These are phyloP conservation scores for Archocentrus centrarchus DNA, from an alignment of 2,113 vertebrate genomes.

Conservation along the genomic window DNA sequence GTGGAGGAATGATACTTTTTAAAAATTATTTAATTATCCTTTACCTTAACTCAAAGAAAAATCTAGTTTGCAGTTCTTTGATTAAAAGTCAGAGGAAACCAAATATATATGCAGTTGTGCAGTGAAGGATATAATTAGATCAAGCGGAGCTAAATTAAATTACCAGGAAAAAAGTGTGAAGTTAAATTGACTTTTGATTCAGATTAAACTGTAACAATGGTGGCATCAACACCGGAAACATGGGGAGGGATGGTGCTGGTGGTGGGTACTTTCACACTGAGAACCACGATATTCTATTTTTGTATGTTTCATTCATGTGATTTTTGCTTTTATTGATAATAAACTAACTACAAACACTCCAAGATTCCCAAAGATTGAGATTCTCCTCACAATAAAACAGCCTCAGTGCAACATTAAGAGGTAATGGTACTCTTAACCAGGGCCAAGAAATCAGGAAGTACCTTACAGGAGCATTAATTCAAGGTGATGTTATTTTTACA, in stretches of 20 bases:
- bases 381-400: not conserved
- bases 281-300: too few species aligned
- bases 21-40: not conserved
- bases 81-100: conserved; percentile 29
- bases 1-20: conserved; percentile 4
- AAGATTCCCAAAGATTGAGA: not conserved
- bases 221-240: not conserved
- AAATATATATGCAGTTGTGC: conserved; percentile 4
- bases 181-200: conserved; percentile 7
- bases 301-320: not conserved
- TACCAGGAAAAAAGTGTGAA: not conserved
- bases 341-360: not conserved
- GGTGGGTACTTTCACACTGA: not conserved
- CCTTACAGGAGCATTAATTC: not conserved
- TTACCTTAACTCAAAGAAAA: not conserved
- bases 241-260: not conserved
- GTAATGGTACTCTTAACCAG: not conserved
- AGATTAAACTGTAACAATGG: conserved; percentile 6
- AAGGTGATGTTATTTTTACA: not conserved
- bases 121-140: conserved; percentile 10
- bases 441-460: not conserved
- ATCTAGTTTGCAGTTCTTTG: conserved; percentile 8
- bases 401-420: not conserved
- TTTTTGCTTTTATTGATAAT: not conserved
- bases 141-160: not conserved